Base-by-base conservation (phyloP, 2,797 vertebrate genomes). In the Hydrolagus colliei region DNA sequence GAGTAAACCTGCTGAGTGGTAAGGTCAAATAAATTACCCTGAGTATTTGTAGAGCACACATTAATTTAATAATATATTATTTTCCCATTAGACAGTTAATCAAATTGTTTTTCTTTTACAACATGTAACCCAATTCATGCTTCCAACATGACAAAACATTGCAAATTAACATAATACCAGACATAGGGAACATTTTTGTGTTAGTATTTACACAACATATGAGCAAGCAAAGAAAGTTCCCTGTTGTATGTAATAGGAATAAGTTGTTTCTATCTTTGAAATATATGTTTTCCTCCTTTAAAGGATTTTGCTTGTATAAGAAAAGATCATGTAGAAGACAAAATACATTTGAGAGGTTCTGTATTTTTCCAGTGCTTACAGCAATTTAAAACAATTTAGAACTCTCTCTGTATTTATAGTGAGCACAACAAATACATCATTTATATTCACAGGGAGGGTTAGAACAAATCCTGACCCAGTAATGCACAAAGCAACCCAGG, bases 61-160 rank as follows among this genome's bases (percentile, higher is more conserved):
- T 71, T 35, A 8, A 68, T 41, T 41, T 71, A 68, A 84, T 71
- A 68, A 84, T 59, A 10, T 27, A 80, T 84, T 82, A 82, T 41
- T 82, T 82, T 82, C 16, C 35, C 16, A 20, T 41, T 68, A 41
- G 62, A 67, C 52, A 20, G 52, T 61, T 20, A 77, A 68, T 82
- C 13, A 82, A 82, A 41, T 82, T 82, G 32, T 16, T 4, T 82
- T 78, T 76, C 4, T 16, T 76, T 67, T 14, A 12, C 14, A 7
- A 9, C 0, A 16, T 12, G 18, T 13, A 82, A 82, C 4, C 22
- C 73, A 78, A 62, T 61, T 32, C 35, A 62, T 67, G 35, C 62
- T 82, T 35, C 22, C 78, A 82, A 67, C 13, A 63, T 8, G 14
- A 9, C 13, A 65, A 14, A 63, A 80, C 18, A 16, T 65, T 20